A percentile compares a stretch with the other conserved stretches of the same genome.
phyloP scores from a whole-genome alignment of 2,113 vertebrate species.

The Salvelinus fontinalis region DNA sequence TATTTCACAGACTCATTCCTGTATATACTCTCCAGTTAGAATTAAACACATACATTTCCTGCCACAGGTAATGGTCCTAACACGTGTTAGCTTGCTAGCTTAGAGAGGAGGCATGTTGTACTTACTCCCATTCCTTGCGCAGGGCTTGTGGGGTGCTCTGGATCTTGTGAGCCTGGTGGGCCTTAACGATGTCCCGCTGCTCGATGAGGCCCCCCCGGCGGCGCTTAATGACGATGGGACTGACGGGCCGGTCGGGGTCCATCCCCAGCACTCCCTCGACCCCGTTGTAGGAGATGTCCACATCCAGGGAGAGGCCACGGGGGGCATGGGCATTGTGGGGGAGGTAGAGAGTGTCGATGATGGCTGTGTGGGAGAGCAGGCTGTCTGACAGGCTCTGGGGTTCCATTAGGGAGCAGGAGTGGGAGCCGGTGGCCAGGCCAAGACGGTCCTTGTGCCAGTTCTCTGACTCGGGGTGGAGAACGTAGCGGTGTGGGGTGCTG shows the following conservation, averaged over 20 bases:
- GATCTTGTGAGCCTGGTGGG: constrained; percentile 95
- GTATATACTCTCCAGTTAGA: not conserved
- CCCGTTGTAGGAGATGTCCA: constrained; percentile 58
- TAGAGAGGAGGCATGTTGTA: constrained; percentile 48
- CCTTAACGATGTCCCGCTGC: constrained; percentile 94
- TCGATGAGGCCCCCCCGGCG: constrained; percentile 92
- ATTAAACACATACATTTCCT: not conserved
- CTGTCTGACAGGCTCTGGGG: constrained; percentile 71
- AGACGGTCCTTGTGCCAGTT: constrained; percentile 82
- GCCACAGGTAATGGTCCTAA: not conserved
- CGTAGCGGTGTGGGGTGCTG: constrained; percentile 60
- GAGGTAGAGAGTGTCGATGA: constrained; percentile 73
- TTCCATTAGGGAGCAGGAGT: constrained; percentile 77
- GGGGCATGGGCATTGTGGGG: constrained; percentile 52
- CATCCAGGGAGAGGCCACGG: constrained; percentile 69
- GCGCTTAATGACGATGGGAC: constrained; percentile 88
- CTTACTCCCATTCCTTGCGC: constrained; percentile 99
- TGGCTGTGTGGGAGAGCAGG: constrained; percentile 64
- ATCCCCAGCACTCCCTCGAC: constrained; percentile 53
- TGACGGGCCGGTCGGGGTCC: constrained; percentile 77
- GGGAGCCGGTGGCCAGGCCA: constrained; percentile 70
- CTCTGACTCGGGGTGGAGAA: constrained; percentile 79
- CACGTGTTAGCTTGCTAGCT: not conserved
- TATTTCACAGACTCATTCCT: no score
- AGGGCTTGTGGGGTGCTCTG: constrained; percentile 95